Base-by-base conservation (phyloP, 2,113 vertebrate species). In the Hiodon tergisus region DNA sequence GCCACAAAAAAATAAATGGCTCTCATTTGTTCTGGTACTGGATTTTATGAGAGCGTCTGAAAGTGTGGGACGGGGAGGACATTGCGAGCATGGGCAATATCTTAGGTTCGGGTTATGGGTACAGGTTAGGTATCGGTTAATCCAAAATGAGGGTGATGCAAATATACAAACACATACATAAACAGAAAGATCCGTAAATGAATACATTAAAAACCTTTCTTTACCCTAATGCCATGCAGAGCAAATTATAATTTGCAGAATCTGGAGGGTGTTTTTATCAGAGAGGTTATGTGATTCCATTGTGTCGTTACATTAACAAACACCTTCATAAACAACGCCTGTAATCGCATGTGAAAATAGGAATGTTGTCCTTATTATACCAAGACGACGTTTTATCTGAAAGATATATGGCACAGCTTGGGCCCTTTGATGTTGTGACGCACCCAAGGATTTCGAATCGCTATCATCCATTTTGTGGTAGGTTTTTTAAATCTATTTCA, bases 401-500 rank as follows among this genome's bases (percentile, higher is more conserved):
- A 58, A 54, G 9, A 6, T 71, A 57, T 31, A 58, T 13, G 54
- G 53, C 69, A 71, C 48, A 58, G 53, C 4, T 3, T 46, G 54
- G 16, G 53, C 73, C 53, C 54, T 31, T n/a, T 68, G 13, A 14
- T 17, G 47, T 60, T 65, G 73, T 75, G 73, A 67, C 65, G 73
- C 73, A 67, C 48, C 47, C 54, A 50, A 68, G 50, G 51, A 59
- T 75, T 67, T 51, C 10, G 17, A 74, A 74, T 67, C 52, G 7
- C 73, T 47, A n/a, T 55, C 73, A 74, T 67, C 73, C 63, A 74
- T 67, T 75, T 68, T 75, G 61, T 67, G 11, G 52, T 11, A n/a
- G 16, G 31, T 48, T 8, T 57, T 4, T 17, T 2, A 54, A 5
- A 59, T 9, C 31, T n/a, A 10, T 68, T 75, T 58, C 55, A 17